phyloP scores from a whole-genome alignment of 2,113 vertebrate genomes.

The Colinus virginianus region DNA sequence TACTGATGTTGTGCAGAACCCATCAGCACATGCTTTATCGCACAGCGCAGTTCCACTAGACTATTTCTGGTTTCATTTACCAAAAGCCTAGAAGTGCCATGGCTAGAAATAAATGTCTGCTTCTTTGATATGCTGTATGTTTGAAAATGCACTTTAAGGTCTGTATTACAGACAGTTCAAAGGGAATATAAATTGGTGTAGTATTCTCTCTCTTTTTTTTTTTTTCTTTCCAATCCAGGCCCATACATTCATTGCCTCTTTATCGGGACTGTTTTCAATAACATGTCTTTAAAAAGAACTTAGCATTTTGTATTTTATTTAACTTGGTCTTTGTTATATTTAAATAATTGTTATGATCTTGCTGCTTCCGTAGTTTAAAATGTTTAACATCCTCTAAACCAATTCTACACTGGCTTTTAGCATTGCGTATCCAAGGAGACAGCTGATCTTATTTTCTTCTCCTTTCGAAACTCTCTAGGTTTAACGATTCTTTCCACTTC shows the following conservation, averaged over 20 bases:
- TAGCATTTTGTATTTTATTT: conserved; percentile 14
- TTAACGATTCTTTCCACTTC: conserved; percentile 3
- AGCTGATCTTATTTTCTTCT: conserved; percentile 5
- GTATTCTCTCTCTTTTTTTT: background rate
- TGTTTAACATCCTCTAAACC: conserved; percentile 21
- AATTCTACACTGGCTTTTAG: conserved; percentile 23
- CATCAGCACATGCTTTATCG: conserved; percentile 16
- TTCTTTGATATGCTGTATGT: conserved; percentile 57
- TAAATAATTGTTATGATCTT: conserved; percentile 15
- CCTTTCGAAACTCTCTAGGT: background rate
- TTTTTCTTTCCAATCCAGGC: background rate
- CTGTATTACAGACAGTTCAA: conserved; percentile 57
- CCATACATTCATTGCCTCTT: background rate
- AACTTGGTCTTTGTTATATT: background rate
- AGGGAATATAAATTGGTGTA: conserved; percentile 50
- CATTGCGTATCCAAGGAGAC: background rate
- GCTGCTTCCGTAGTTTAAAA: background rate
- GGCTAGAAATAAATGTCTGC: conserved; percentile 43
- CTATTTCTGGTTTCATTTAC: conserved; percentile 11
- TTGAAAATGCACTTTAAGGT: conserved; percentile 68
- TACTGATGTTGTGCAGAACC: background rate
- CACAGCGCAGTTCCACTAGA: background rate
- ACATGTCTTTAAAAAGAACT: background rate
- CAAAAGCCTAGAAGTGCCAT: conserved; percentile 15
- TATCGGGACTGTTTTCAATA: conserved; percentile 9